Conservation (phyloP, 1,140 invertebrate species). For the Acyrthosiphon pisum region DNA sequence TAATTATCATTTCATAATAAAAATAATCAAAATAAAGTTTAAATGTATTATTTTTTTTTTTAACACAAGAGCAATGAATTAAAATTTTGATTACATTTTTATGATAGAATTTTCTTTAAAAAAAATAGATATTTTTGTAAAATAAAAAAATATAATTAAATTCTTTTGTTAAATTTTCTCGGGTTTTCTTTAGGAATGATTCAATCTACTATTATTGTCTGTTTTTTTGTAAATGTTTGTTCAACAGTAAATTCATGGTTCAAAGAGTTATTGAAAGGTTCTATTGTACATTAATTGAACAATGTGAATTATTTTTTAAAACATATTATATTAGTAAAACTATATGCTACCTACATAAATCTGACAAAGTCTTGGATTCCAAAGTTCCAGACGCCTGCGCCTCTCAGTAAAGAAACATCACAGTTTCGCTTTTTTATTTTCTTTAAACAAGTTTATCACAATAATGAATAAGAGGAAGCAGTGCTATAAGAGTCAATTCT, state of each 20-base stretch:
- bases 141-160: neutral
- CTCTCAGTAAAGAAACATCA: neutral
- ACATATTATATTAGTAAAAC: neutral
- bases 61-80: neutral
- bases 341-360: neutral
- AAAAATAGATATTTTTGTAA: neutral
- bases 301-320: constrained; percentile 8
- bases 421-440: neutral
- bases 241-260: neutral
- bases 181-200: neutral
- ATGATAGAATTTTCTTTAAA: neutral
- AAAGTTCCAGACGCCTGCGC: neutral
- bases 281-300: neutral
- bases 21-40: neutral
- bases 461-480: neutral
- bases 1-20: neutral
- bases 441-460: neutral
- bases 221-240: neutral
- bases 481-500: neutral
- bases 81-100: neutral
- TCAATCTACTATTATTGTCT: neutral
- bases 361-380: neutral
- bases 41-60: neutral
- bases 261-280: neutral
- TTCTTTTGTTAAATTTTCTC: constrained; percentile 1